phyloP scores from a whole-genome alignment of 2,888 invertebrate species.

The Aleiodes testaceus region DNA sequence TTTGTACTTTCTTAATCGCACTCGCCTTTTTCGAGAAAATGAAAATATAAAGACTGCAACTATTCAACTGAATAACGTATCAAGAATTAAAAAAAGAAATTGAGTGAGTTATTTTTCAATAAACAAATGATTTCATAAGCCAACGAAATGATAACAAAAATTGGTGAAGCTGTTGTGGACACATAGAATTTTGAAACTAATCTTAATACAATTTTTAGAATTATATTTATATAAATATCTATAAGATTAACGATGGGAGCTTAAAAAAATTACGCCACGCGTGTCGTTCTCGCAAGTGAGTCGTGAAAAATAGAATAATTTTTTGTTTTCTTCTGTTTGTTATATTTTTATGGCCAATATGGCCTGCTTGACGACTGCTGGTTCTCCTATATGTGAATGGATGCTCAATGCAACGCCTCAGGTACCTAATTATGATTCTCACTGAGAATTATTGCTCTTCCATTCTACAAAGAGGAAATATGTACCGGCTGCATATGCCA shows the following conservation, averaged over 20 bases:
- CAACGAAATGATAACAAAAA: no score
- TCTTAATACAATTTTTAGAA: no score
- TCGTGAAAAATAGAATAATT: constrained; percentile 3
- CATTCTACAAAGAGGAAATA: constrained; percentile 85
- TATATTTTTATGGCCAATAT: constrained; percentile 37
- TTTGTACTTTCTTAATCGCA: constrained; percentile 40
- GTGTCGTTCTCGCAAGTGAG: not conserved
- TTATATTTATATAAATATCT: no score
- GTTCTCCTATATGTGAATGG: constrained; percentile 44
- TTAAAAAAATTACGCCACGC: no score
- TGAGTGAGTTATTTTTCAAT: no score
- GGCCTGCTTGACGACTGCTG: constrained; percentile 41
- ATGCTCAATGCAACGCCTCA: constrained; percentile 47
- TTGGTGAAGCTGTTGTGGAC: no score
- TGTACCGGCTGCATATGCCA: constrained; percentile 85
- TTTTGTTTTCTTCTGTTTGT: no score
- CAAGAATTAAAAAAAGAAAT: no score
- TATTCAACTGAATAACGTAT: no score
- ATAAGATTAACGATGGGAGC: no score
- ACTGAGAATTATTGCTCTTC: constrained; percentile 75
- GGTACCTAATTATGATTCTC: constrained; percentile 51
- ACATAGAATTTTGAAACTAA: no score
- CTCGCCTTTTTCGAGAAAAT: constrained; percentile 2
- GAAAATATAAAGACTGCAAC: not conserved
- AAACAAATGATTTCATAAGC: no score